Evolutionary conservation across 2,888 invertebrate species (phyloP).

Genomic region (Ornithoptera alexandrae): DNA sequence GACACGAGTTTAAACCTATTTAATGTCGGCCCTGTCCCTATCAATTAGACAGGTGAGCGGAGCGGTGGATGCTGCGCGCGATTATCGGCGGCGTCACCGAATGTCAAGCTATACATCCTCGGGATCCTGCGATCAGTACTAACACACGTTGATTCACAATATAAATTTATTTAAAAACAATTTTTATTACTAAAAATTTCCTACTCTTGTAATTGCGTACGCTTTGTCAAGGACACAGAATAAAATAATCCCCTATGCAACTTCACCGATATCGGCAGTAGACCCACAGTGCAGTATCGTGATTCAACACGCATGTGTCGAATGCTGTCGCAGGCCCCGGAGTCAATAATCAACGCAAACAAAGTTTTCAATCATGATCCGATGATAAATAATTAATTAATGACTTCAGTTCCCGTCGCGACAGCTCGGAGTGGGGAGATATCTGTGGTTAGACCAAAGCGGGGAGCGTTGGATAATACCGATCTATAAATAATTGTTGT

Average conservation of each 20-base stretch:
- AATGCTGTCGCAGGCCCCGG: too few species aligned
- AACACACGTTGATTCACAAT: too few species aligned
- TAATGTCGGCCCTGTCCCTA: conserved; percentile 9
- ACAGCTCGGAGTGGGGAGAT: background rate
- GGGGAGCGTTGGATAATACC: too few species aligned
- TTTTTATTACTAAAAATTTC: too few species aligned
- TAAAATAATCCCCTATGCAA: background rate
- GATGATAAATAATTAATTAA: conserved; percentile 18
- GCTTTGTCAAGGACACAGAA: background rate
- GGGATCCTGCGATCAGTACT: too few species aligned
- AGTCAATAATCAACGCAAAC: conserved; percentile 14
- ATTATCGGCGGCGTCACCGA: too few species aligned
- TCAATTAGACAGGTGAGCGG: conserved; percentile 13
- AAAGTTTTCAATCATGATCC: conserved; percentile 17
- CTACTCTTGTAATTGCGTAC: too few species aligned
- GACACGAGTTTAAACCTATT: conserved; percentile 20
- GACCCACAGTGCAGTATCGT: background rate
- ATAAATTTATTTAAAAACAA: too few species aligned
- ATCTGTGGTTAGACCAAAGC: background rate
- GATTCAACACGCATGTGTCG: too few species aligned
- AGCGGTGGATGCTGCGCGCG: background rate
- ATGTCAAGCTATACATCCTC: too few species aligned
- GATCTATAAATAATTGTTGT: too few species aligned
- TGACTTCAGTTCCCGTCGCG: conserved; percentile 3
- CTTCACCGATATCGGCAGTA: background rate